Conservation (phyloP, 1,140 invertebrate species). For the Lepidotrigona ventralis region DNA sequence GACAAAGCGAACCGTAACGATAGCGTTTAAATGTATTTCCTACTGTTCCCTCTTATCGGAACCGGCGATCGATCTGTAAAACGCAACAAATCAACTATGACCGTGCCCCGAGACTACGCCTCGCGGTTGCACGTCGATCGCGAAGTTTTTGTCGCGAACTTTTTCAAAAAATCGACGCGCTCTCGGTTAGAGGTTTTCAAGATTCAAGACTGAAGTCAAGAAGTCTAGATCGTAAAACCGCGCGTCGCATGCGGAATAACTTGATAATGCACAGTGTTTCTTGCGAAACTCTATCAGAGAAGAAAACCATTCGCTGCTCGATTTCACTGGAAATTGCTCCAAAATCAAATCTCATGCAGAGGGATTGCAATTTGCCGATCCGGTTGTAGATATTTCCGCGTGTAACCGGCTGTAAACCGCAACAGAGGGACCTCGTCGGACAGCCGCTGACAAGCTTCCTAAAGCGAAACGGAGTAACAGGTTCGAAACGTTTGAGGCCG, state of each 20-base stretch:
- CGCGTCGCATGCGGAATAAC: neutral
- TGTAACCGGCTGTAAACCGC: neutral
- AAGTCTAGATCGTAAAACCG: too few species aligned
- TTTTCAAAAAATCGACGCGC: neutral
- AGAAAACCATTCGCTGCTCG: neutral
- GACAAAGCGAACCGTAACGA: slow-evolving; percentile 30
- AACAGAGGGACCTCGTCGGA: neutral
- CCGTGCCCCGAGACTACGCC: neutral
- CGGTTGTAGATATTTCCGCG: neutral
- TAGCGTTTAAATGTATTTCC: slow-evolving; percentile 30
- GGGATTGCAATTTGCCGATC: neutral
- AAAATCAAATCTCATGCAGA: neutral
- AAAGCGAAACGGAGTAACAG: neutral
- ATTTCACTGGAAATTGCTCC: neutral
- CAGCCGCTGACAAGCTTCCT: neutral
- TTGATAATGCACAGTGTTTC: too few species aligned
- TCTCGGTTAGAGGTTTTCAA: too few species aligned
- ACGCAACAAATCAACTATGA: slow-evolving; percentile 33
- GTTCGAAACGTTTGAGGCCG: neutral
- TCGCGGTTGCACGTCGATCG: neutral
- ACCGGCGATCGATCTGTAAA: slow-evolving; percentile 25
- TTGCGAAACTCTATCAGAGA: neutral
- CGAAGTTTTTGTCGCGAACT: neutral
- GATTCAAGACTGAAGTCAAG: too few species aligned
- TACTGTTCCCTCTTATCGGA: slow-evolving; percentile 31